These are phyloP conservation scores for Macrochelys suwanniensis DNA, from an alignment of 2,797 vertebrate species.

Conservation along the genomic window DNA sequence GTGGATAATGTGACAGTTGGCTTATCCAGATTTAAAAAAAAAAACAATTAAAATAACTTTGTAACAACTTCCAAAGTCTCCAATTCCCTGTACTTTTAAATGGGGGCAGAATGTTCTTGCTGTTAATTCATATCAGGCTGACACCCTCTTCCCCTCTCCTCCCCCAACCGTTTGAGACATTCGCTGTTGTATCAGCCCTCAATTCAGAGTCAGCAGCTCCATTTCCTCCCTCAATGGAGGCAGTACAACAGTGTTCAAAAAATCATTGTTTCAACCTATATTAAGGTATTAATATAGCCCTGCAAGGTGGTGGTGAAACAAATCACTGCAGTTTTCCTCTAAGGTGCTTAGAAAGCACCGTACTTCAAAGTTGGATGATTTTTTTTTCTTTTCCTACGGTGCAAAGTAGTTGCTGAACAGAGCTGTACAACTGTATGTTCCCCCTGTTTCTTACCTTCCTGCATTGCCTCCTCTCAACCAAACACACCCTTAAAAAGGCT, in stretches of 20 bases:
- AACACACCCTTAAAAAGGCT: background rate
- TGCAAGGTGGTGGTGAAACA: background rate
- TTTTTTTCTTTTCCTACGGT: background rate
- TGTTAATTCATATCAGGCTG: rapidly evolving
- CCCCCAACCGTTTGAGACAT: rapidly evolving
- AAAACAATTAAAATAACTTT: background rate
- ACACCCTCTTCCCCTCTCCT: rapidly evolving
- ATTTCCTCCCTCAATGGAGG: rapidly evolving
- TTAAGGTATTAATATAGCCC: background rate
- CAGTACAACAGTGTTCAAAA: rapidly evolving
- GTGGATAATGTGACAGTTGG: rapidly evolving
- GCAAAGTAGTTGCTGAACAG: slow-evolving; percentile 3
- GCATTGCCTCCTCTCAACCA: background rate
- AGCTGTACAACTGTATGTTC: rapidly evolving
- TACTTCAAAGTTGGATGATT: background rate
- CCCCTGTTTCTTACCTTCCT: background rate
- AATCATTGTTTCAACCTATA: rapidly evolving
- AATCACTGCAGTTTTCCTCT: slow-evolving; percentile 64
- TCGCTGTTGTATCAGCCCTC: rapidly evolving
- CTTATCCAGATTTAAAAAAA: background rate
- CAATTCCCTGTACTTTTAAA: rapidly evolving
- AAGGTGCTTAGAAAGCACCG: slow-evolving; percentile 56
- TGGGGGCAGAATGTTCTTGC: rapidly evolving
- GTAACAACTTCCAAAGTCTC: background rate
- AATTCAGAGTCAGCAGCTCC: rapidly evolving